Conservation (phyloP, 1,140 invertebrate species). For the Lycorma delicatula region DNA sequence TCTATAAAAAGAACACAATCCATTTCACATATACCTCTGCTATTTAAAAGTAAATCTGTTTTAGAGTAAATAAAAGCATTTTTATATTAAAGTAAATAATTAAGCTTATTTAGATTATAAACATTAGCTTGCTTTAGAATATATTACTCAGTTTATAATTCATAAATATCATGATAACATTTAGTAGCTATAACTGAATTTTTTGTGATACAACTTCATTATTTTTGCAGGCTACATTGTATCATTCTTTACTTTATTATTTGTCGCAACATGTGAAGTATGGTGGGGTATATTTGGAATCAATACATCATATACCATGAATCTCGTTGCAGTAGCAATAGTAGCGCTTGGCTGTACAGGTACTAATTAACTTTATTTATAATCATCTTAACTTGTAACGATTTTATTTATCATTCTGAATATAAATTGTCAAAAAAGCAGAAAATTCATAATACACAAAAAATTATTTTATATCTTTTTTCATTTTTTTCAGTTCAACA, state of each 20-base stretch:
- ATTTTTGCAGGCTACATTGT: slow-evolving; percentile 64
- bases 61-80: no score
- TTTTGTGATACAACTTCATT: slow-evolving; percentile 4
- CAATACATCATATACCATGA: slow-evolving; percentile 66
- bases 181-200: slow-evolving; percentile 15
- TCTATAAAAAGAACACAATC: no score
- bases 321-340: slow-evolving; percentile 71
- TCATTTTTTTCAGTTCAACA: slow-evolving; percentile 61
- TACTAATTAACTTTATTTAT: slow-evolving; percentile 37
- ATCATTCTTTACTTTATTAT: slow-evolving; percentile 68
- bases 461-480: slow-evolving; percentile 14
- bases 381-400: neutral
- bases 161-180: neutral
- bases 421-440: neutral
- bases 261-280: slow-evolving; percentile 76
- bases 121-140: no score
- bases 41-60: no score
- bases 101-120: no score
- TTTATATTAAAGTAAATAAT: no score
- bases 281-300: slow-evolving; percentile 69
- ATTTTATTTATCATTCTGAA: neutral
- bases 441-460: neutral
- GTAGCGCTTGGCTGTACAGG: slow-evolving; percentile 83
- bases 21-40: no score
- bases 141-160: no score